A percentile compares a stretch with the other conserved stretches of the same genome.
Evolutionary conservation across 2,888 invertebrate genomes (phyloP).

Genomic region (Anthophora plumipes): DNA sequence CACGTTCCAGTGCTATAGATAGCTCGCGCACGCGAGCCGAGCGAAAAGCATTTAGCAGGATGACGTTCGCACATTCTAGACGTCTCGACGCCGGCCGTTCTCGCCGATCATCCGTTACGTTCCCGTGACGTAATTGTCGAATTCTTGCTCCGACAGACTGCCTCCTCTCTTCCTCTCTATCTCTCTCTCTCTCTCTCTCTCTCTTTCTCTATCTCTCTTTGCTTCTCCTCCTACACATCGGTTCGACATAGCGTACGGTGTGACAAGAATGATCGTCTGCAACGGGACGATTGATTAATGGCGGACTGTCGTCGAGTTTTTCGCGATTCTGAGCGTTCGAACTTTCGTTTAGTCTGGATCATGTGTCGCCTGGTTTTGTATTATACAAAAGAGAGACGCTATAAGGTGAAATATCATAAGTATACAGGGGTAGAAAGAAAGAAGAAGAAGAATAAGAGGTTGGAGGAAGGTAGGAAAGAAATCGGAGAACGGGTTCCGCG

Average conservation of each 20-base stretch:
- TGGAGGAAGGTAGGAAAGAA: constrained; percentile 32
- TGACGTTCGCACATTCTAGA: constrained; percentile 83
- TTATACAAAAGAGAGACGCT: neutral
- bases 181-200: constrained; percentile 3
- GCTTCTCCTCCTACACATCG: neutral
- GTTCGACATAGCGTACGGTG: neutral
- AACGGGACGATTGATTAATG: constrained; percentile 59
- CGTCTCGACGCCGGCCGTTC: constrained; percentile 73
- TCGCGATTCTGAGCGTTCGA: constrained; percentile 26
- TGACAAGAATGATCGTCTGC: constrained; percentile 60
- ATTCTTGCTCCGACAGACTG: constrained; percentile 76
- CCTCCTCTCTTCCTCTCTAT: constrained; percentile 55
- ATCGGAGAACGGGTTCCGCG: constrained; percentile 67
- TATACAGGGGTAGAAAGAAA: neutral
- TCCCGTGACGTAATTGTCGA: constrained; percentile 83
- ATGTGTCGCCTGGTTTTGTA: neutral
- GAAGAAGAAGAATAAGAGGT: neutral
- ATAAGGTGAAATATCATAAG: too few relatives aligned
- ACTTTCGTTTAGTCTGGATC: neutral
- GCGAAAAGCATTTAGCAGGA: constrained; percentile 81
- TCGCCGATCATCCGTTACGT: constrained; percentile 83
- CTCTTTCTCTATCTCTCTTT: constrained; percentile 18
- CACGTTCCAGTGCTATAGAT: constrained; percentile 73
- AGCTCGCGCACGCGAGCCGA: constrained; percentile 65
- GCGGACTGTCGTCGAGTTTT: constrained; percentile 37